Conservation (phyloP, 2,888 invertebrate genomes). For the Gibbula magus region DNA sequence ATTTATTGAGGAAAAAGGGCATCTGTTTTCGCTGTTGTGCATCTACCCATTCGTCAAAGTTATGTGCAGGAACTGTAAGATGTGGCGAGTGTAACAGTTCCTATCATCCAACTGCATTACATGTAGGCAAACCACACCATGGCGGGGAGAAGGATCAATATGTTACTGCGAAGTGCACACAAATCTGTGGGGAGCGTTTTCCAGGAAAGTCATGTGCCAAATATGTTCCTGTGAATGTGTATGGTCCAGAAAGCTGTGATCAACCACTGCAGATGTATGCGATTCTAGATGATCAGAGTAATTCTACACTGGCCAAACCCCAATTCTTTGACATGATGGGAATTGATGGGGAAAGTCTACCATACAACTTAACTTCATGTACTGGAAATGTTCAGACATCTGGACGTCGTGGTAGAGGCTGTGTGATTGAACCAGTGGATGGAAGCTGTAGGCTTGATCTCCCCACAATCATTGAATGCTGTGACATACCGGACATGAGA, state of each 20-base stretch:
- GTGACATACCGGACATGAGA: constrained; percentile 29
- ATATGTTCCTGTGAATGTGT: constrained; percentile 19
- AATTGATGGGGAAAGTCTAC: neutral
- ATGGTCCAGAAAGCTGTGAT: neutral
- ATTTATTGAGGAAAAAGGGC: no score
- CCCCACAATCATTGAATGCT: constrained; percentile 36
- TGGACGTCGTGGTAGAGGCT: constrained; percentile 26
- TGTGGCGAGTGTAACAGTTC: constrained; percentile 36
- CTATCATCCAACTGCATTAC: constrained; percentile 32
- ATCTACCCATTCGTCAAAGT: constrained; percentile 24
- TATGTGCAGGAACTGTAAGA: constrained; percentile 28
- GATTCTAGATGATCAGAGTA: constrained; percentile 38
- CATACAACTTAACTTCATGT: constrained; percentile 38
- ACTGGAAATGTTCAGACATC: constrained; percentile 30
- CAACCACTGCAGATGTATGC: constrained; percentile 22
- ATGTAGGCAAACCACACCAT: neutral
- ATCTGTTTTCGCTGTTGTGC: constrained; percentile 39
- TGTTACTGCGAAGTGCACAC: neutral
- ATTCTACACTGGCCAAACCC: constrained; percentile 29
- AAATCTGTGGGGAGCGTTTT: constrained; percentile 25
- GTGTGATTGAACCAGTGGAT: constrained; percentile 30
- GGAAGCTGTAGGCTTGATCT: constrained; percentile 13
- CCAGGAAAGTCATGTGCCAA: constrained; percentile 31
- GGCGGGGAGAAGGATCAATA: neutral
- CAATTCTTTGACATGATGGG: constrained; percentile 31